Conservation (phyloP, 2,113 vertebrate genomes). For the Candoia aspera region DNA sequence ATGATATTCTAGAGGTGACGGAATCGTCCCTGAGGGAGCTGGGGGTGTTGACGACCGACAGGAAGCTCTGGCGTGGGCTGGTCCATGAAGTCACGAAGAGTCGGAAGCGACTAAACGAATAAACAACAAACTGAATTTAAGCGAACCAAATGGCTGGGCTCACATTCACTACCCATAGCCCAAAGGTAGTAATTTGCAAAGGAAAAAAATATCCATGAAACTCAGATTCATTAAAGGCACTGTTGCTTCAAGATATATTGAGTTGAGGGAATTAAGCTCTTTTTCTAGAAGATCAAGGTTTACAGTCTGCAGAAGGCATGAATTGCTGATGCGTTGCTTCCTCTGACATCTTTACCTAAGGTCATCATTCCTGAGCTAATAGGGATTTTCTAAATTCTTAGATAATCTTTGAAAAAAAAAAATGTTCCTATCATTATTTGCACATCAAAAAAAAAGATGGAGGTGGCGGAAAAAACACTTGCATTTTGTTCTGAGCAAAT, state of each 20-base stretch:
- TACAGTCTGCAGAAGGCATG: neutral
- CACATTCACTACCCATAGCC: neutral
- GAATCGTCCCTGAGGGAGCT: too few relatives aligned
- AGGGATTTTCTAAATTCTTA: neutral
- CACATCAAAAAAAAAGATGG: neutral
- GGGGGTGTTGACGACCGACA: too few relatives aligned
- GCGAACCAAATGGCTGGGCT: neutral
- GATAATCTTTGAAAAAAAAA: neutral
- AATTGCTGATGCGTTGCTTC: neutral
- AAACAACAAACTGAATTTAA: too few relatives aligned
- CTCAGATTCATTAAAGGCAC: neutral
- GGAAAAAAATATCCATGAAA: neutral
- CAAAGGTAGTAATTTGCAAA: neutral
- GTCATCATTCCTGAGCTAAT: constrained; percentile 18
- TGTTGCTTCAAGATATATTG: neutral
- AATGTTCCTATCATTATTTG: neutral
- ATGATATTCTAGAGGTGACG: too few relatives aligned
- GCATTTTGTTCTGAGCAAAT: neutral
- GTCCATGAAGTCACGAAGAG: too few relatives aligned
- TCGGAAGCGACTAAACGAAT: too few relatives aligned
- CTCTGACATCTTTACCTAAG: neutral
- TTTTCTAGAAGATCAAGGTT: neutral
- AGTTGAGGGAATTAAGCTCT: neutral
- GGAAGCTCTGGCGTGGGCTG: too few relatives aligned
- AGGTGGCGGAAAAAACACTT: neutral